Evolutionary conservation across 2,888 invertebrate genomes (phyloP).

Genomic region (Nemotelus pantherinus): DNA sequence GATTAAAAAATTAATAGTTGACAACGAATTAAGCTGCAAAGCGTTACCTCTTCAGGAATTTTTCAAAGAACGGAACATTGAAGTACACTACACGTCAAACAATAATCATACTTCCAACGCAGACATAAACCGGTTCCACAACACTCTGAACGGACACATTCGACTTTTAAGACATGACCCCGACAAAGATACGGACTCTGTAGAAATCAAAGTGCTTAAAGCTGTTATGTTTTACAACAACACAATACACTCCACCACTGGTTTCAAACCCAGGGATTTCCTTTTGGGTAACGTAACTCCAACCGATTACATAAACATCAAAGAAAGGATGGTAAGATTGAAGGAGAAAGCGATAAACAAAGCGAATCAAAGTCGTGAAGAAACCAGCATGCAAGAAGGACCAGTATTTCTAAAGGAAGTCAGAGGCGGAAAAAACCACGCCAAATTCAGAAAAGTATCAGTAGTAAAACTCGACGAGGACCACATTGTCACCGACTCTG

Average conservation of each 20-base stretch:
- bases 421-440: too few species aligned
- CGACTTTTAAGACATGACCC: not conserved
- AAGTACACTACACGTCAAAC: not conserved
- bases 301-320: not conserved
- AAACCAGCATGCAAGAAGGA: too few species aligned
- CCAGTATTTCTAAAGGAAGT: too few species aligned
- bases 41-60: not conserved
- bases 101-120: not conserved
- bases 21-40: not conserved
- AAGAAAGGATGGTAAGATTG: not conserved
- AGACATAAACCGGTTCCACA: not conserved
- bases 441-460: too few species aligned
- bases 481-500: too few species aligned
- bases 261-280: not conserved
- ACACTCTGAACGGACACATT: slow-evolving; percentile 1
- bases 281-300: not conserved
- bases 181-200: not conserved
- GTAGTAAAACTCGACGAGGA: too few species aligned
- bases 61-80: not conserved
- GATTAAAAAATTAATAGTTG: not conserved
- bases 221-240: slow-evolving; percentile 5
- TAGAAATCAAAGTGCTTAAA: not conserved
- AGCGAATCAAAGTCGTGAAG: too few species aligned
- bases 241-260: not conserved
- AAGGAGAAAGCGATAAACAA: not conserved